These are phyloP conservation scores for Muscidifurax raptorellus DNA, from an alignment of 1,140 invertebrate genomes.

Conservation along the genomic window DNA sequence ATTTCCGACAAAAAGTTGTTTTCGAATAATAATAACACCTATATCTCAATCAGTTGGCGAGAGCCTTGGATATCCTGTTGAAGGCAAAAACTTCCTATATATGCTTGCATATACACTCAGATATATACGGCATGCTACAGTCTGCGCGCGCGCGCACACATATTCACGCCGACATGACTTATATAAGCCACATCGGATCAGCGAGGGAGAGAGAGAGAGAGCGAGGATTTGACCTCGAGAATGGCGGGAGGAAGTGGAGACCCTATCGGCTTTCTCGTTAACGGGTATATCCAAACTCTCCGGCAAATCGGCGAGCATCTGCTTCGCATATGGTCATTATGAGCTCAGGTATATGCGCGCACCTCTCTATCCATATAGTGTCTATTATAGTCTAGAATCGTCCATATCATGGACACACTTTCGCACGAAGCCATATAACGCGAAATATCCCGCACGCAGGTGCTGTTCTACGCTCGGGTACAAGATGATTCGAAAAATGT, in stretches of 20 bases:
- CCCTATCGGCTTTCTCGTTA: constrained; percentile 30
- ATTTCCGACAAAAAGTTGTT: background rate
- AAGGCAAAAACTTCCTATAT: background rate
- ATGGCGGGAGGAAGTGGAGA: background rate
- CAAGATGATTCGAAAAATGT: too few species aligned
- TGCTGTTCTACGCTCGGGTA: too few species aligned
- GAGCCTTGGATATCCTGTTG: background rate
- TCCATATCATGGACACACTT: background rate
- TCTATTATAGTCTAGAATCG: background rate
- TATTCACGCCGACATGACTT: background rate
- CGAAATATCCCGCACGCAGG: too few species aligned
- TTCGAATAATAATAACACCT: background rate
- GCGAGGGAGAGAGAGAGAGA: constrained; percentile 7
- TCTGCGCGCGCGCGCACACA: background rate
- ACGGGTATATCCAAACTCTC: constrained; percentile 9
- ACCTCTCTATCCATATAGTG: background rate
- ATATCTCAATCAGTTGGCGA: background rate
- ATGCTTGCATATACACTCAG: too few species aligned
- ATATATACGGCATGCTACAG: too few species aligned
- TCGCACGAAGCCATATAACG: background rate
- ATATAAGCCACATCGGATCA: background rate
- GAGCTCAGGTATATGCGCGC: background rate
- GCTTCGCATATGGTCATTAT: constrained; percentile 26
- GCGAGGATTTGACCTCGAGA: background rate
- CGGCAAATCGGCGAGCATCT: constrained; percentile 18